Conservation (phyloP, 2,113 vertebrate genomes). For the Oceanites oceanicus region DNA sequence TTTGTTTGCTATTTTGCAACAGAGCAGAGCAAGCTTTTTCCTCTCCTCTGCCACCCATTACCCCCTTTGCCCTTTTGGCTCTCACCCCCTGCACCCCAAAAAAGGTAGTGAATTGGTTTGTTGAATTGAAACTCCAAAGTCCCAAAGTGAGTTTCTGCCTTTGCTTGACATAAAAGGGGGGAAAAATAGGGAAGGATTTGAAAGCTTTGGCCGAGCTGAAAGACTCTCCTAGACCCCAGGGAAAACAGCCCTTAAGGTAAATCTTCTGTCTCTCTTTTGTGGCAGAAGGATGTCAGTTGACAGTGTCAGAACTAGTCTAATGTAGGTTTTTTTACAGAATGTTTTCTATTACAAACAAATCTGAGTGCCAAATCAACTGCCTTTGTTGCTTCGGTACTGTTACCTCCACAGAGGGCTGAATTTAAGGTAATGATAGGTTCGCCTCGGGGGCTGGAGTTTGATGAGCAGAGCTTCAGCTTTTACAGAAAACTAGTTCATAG, state of each 20-base stretch:
- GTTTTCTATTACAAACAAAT: neutral
- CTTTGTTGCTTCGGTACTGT: neutral
- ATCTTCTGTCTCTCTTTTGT: neutral
- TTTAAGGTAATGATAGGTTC: neutral
- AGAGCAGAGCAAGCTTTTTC: conserved; percentile 11
- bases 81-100: neutral
- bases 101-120: neutral
- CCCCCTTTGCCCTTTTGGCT: neutral
- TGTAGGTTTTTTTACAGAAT: neutral
- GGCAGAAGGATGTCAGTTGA: neutral
- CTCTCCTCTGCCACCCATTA: conserved; percentile 5
- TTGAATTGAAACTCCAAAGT: neutral
- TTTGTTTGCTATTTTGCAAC: conserved; percentile 51
- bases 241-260: neutral
- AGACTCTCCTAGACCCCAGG: neutral
- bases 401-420: neutral
- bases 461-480: neutral
- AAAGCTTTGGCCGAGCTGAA: neutral
- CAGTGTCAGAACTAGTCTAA: neutral
- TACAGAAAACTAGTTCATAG: neutral
- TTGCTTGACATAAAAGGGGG: neutral
- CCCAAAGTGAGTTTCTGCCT: neutral
- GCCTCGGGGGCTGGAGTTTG: neutral
- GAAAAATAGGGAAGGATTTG: neutral
- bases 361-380: neutral